These are phyloP conservation scores for Cyphomyrus plagiostoma DNA, from an alignment of 2,113 vertebrate genomes.

Conservation along the genomic window DNA sequence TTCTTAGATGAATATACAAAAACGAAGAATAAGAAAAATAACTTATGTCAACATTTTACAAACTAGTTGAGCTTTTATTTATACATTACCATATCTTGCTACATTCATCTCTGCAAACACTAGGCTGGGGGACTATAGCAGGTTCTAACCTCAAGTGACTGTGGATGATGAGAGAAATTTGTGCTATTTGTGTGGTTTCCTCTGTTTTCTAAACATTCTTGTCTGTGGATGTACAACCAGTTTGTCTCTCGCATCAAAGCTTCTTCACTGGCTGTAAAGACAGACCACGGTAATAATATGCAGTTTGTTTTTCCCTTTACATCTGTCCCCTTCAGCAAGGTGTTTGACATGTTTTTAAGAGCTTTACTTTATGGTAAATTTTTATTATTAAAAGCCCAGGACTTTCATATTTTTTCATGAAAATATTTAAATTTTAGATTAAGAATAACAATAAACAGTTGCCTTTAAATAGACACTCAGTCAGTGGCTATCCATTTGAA, in stretches of 20 bases:
- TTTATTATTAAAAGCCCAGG: slow-evolving; percentile 10
- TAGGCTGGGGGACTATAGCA: slow-evolving; percentile 3
- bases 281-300: background rate
- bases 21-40: slow-evolving; percentile 50
- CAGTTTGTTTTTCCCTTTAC: background rate
- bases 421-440: slow-evolving; percentile 15
- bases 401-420: background rate
- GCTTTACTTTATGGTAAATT: background rate
- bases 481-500: background rate
- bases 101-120: slow-evolving; percentile 13
- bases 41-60: slow-evolving; percentile 61
- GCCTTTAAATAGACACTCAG: slow-evolving; percentile 6
- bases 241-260: background rate
- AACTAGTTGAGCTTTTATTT: slow-evolving; percentile 48
- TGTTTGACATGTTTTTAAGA: background rate
- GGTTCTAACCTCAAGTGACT: background rate
- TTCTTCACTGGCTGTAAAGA: background rate
- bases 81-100: slow-evolving; percentile 23
- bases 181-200: background rate
- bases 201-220: background rate
- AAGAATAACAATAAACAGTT: slow-evolving; percentile 22
- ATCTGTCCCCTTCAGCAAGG: background rate
- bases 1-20: slow-evolving; percentile 59
- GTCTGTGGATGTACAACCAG: background rate
- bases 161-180: background rate